Base-by-base conservation (phyloP, 2,113 vertebrate genomes). In the Hemicordylus capensis region DNA sequence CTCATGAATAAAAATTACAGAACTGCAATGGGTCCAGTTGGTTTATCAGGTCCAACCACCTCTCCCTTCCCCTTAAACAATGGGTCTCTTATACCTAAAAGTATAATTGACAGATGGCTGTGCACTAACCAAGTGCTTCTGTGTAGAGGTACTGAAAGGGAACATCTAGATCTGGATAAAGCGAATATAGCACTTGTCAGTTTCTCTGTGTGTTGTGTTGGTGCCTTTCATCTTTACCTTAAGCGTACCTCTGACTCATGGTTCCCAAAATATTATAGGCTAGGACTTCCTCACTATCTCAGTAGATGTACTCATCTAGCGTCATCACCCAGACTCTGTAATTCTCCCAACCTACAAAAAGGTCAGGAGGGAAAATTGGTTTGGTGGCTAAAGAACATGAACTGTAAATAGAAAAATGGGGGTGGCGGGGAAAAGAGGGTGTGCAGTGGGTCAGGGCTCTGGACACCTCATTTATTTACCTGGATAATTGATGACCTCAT, bases 401-500 rank as follows among this genome's bases (percentile, higher is more conserved):
- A 79, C 48, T 69, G 19, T 77, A 42, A 77, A 31, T 61, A 70
- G 51, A 78, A 70, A 59, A 78, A 37, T 15, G 46, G 24, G 37
- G 56, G 58, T 51, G 67, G 56, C 54, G 34, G 64, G 19, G 44
- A 44, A 44, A 9, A 39, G 28, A 51, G n/a, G 19, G 48, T 58
- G 9, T n/a, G 39, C n/a, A 76, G 56, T 17, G 48, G 37, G 8
- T 24, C 20, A 34, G 34, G 24, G 7, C 74, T 76, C 44, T 51
- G 74, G 76, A 78, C 69, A 72, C 19, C 64, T 87, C 80, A 64
- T 78, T 83, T 87, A 63, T 87, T 83, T 87, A 77, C 86, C 75
- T 26, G 56, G 64, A 77, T 87, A 83, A 83, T 78, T 77, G 86
- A 87, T 87, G 80, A 83, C 56, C 84, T 85, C 67, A 70, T 78